These are phyloP conservation scores for Tenthredo distinguenda DNA, from an alignment of 2,888 invertebrate species.

Conservation along the genomic window DNA sequence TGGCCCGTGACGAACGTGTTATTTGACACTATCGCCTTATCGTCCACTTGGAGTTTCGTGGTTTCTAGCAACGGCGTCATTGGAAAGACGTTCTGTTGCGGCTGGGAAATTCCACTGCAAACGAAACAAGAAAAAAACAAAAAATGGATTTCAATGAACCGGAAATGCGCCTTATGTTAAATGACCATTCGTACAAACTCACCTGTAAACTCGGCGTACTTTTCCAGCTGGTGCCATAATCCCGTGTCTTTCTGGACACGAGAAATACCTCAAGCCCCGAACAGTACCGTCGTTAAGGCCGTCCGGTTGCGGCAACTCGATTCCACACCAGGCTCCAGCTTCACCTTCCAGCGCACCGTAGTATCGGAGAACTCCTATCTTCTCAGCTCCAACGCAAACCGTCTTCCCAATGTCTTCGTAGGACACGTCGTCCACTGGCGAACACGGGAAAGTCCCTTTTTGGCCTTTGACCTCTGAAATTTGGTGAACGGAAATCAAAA, in stretches of 20 bases:
- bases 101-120: not conserved
- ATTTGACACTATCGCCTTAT: constrained; percentile 6
- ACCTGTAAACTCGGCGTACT: constrained; percentile 73
- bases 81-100: not conserved
- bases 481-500: not conserved
- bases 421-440: constrained; percentile 27
- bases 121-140: not conserved
- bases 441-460: not conserved
- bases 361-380: constrained; percentile 80
- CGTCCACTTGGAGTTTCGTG: not conserved
- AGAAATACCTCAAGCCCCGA: constrained; percentile 83
- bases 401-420: constrained; percentile 23
- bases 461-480: constrained; percentile 19
- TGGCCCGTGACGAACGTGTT: constrained; percentile 33
- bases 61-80: not conserved
- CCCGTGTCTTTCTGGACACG: constrained; percentile 81
- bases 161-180: not conserved
- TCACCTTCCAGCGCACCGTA: constrained; percentile 81
- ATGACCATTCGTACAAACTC: not conserved
- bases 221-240: constrained; percentile 83
- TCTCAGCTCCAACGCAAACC: constrained; percentile 28
- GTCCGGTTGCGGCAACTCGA: constrained; percentile 81
- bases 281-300: constrained; percentile 84
- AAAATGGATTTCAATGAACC: not conserved
- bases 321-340: constrained; percentile 83